A percentile compares a stretch with the other conserved stretches of the same genome.
Evolutionary conservation across 1,140 invertebrate species (phyloP).

Genomic region (Drosophila murphyi): DNA sequence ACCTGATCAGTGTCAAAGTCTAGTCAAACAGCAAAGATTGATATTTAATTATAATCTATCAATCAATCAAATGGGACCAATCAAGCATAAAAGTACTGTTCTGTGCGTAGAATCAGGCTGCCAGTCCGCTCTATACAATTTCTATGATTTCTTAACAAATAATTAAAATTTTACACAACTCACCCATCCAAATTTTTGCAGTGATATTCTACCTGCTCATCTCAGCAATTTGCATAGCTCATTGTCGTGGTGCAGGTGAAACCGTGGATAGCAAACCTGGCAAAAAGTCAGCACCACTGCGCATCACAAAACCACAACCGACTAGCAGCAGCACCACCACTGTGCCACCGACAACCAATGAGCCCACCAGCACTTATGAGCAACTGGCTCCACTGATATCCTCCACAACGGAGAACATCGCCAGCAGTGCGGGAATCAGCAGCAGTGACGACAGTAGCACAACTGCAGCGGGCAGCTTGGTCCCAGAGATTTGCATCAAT

Average conservation of each 20-base stretch:
- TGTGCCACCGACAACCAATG: conserved; percentile 38
- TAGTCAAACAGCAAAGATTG: no score
- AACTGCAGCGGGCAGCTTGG: conserved; percentile 41
- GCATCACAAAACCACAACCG: conserved; percentile 72
- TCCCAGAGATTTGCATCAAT: conserved; percentile 74
- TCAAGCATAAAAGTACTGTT: no score
- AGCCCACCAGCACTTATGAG: conserved; percentile 24
- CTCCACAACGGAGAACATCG: conserved; percentile 56
- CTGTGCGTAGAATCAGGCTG: no score
- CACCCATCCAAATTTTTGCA: conserved; percentile 2
- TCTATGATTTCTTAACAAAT: no score
- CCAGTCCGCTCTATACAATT: no score
- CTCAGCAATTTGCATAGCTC: conserved; percentile 27
- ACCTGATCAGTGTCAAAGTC: no score
- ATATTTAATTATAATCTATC: no score
- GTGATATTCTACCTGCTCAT: conserved; percentile 41
- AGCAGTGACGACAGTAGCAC: conserved; percentile 21
- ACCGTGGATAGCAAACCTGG: conserved; percentile 29
- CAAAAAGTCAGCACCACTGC: conserved; percentile 56
- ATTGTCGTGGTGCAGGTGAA: conserved; percentile 25
- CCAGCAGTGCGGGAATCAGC: conserved; percentile 17
- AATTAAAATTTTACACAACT: no score
- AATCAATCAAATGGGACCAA: no score
- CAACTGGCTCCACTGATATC: conserved; percentile 58
- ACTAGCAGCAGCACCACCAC: conserved; percentile 37